These are phyloP conservation scores for Tenodera sinensis DNA, from an alignment of 2,888 invertebrate species.

Conservation along the genomic window DNA sequence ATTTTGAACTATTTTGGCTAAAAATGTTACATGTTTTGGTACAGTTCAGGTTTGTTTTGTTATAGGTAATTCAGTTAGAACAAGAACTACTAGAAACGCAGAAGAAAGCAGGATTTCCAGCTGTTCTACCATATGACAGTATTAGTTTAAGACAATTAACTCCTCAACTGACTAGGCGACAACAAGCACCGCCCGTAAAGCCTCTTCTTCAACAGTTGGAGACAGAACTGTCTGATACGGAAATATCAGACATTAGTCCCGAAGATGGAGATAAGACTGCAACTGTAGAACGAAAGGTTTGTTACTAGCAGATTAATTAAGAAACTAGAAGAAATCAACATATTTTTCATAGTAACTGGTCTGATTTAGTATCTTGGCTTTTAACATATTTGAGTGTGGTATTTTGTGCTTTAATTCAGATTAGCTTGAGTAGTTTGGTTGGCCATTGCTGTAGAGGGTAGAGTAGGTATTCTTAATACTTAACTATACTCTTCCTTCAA, in stretches of 20 bases:
- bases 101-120: constrained; percentile 81
- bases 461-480: background rate
- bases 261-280: constrained; percentile 74
- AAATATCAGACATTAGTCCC: constrained; percentile 79
- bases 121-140: constrained; percentile 74
- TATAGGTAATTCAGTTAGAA: constrained; percentile 69
- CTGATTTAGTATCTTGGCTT: background rate
- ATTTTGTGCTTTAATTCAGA: background rate
- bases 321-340: background rate
- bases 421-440: background rate
- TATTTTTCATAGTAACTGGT: background rate
- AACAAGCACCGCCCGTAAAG: constrained; percentile 55
- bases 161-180: constrained; percentile 69
- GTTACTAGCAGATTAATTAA: constrained; percentile 5
- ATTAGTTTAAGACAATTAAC: constrained; percentile 70
- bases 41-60: background rate
- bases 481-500: background rate
- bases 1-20: background rate
- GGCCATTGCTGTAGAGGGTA: background rate
- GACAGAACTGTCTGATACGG: constrained; percentile 80
- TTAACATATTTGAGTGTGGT: background rate
- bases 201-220: constrained; percentile 65
- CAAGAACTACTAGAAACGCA: constrained; percentile 83
- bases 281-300: constrained; percentile 64
- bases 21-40: background rate